phyloP scores from a whole-genome alignment of 1,140 invertebrate genomes.

The Drosophila chauvacae region DNA sequence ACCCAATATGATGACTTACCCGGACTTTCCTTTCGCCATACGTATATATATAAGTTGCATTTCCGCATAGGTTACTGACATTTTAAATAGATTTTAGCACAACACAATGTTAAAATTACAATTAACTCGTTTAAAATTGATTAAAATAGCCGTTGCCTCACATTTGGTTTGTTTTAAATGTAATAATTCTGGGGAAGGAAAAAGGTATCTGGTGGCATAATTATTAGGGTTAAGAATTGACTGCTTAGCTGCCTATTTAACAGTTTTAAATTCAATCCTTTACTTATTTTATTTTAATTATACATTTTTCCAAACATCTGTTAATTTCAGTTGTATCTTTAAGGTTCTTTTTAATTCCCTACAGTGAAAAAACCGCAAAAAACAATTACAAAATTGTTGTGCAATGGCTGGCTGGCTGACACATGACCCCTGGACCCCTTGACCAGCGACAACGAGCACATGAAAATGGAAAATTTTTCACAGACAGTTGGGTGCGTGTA shows the following conservation, averaged over 20 bases:
- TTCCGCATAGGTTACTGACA: not conserved
- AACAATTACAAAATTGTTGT: slow-evolving; percentile 76
- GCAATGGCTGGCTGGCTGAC: slow-evolving; percentile 27
- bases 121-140: not conserved
- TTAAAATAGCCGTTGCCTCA: not conserved
- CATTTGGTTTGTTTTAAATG: not conserved
- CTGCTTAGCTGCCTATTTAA: not conserved
- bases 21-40: not conserved
- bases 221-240: too few species aligned
- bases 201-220: not conserved
- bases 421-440: slow-evolving; percentile 26
- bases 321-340: slow-evolving; percentile 20
- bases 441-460: slow-evolving; percentile 24
- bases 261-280: not conserved
- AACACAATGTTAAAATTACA: not conserved
- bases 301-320: not conserved
- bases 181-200: too few species aligned
- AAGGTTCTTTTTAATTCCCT: slow-evolving; percentile 8
- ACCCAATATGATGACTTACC: not conserved
- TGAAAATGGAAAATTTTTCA: slow-evolving; percentile 75
- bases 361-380: slow-evolving; percentile 49
- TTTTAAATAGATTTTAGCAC: not conserved
- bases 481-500: slow-evolving; percentile 78
- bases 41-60: not conserved
- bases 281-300: not conserved